Evolutionary conservation across 2,888 invertebrate species (phyloP).

Genomic region (Cremastobaeus sp.): DNA sequence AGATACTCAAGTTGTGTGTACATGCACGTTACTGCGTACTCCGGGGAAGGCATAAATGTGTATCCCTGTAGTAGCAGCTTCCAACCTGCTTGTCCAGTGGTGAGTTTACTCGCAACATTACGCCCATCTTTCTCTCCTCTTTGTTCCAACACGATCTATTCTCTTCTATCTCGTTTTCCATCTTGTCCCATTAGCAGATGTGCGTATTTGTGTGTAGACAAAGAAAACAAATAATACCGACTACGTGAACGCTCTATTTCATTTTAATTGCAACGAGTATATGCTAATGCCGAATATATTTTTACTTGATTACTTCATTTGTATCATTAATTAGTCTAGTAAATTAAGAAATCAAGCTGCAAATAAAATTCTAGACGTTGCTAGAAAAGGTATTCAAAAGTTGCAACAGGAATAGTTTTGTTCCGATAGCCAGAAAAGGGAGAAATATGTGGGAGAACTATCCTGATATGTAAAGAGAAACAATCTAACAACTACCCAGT

Average conservation of each 20-base stretch:
- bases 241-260: constrained; percentile 49
- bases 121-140: constrained; percentile 58
- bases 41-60: constrained; percentile 65
- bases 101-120: constrained; percentile 48
- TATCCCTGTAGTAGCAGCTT: constrained; percentile 68
- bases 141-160: constrained; percentile 55
- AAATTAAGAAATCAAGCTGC: constrained; percentile 35
- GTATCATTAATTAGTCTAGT: constrained; percentile 24
- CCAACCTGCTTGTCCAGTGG: constrained; percentile 61
- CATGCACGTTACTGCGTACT: constrained; percentile 62
- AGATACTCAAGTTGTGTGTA: constrained; percentile 38
- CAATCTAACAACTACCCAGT: constrained; percentile 62
- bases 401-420: no score
- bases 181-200: constrained; percentile 44
- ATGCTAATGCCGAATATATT: constrained; percentile 47
- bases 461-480: constrained; percentile 65
- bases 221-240: constrained; percentile 51
- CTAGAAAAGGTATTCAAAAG: no score
- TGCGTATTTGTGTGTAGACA: constrained; percentile 46
- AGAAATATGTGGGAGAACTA: constrained; percentile 54
- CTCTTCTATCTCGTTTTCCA: constrained; percentile 49
- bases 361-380: constrained; percentile 5
- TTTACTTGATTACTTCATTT: constrained; percentile 47
- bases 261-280: constrained; percentile 49
- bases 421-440: no score